Evolutionary conservation across 2,113 vertebrate species (phyloP), one percentile per base, ranked within the genome.

Genomic region (Ochotona princeps): DNA sequence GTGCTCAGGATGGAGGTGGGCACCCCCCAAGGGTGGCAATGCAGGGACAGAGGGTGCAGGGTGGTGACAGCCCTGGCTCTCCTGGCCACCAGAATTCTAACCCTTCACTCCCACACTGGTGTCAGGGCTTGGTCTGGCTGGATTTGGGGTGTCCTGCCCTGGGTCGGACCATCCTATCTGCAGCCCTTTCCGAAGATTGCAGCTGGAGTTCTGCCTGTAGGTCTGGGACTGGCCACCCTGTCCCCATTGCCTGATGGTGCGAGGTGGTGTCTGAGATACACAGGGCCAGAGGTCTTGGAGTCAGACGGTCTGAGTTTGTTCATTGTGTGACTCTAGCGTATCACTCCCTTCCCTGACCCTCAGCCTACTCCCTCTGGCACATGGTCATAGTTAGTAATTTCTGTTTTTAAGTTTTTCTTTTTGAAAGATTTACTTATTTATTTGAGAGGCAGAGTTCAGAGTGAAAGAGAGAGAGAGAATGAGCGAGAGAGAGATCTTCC

Each of bases 281-380:
- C 1, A 83, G 32, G 44, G 63, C 63, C 28, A 54, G 44, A 38
- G 44, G 65, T 32, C 69, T 57, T 65, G 28, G 32, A 57, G 26
- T 67, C 30, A 47, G 8, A 30, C 10, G n/a, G 38, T 86, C 38
- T 70, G 47, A 23, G 15, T 25, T 74, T 80, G 44, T 26, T 61
- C 44, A 28, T 8, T 28, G 13, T 51, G 74, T 51, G 81, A 86
- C 12, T 5, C 8, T 20, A 13, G 51, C 6, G 7, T 13, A 28
- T 76, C 35, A 18, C 54, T 76, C 78, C 5, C 26, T 44, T n/a
- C 21, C 35, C 44, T 1, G 23, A 32, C 26, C 14, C 32, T 76
- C 1, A 0, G 26, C 28, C 26, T 83, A 32, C 23, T 67, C 7
- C 32, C 47, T 25, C 2, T 2, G 30, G 44, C 4, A 0, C 17